Base-by-base conservation (phyloP, 2,113 vertebrate genomes). In the Marmota monax region DNA sequence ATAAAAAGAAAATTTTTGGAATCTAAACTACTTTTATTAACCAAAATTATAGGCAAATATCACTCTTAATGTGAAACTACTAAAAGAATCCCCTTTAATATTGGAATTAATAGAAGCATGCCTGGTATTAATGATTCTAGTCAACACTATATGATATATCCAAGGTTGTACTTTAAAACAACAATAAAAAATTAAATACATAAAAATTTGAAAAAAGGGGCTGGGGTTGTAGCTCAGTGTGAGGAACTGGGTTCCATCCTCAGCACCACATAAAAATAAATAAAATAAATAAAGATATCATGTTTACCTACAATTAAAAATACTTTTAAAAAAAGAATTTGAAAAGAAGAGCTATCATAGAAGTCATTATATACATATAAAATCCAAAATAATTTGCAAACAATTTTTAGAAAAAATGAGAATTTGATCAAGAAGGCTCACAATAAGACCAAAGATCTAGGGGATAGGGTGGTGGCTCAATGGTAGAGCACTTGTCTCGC, bases 31-130 rank as follows among this genome's bases (percentile, higher is more conserved):
- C 9, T 10, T 11, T 58, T 17, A 80, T 70, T 56, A 65, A 72
- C 13, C 4, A 67, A 90, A 93, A 90, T 58, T 9, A 48, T 5
- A 80, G 14, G 45, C 23, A 94, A 90, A 10, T 80, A 80, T 65
- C 34, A 83, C 56, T 88, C 32, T 48, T 58, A 76, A 83, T 80
- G n/a, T 22, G 82, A 94, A 94, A 96, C 22, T 73, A 89, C 51
- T 61, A 61, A 27, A 87, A 76, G 11, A 17, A 87, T 29, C 88
- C 48, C 58, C 70, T 92, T 92, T 83, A 91, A 90, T 83, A 91
- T 14, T 56, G 34, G n/a, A n/a, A 90, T 58, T 2, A 93, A 70
- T 1, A 80, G 17, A 90, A 58, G 20, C 20, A 80, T 34, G 25
- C 4, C n/a, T 23, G 63, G 22, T 45, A 90, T 86, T 90, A 48